Conservation (phyloP, 2,797 vertebrate species). For the Lophius americanus region DNA sequence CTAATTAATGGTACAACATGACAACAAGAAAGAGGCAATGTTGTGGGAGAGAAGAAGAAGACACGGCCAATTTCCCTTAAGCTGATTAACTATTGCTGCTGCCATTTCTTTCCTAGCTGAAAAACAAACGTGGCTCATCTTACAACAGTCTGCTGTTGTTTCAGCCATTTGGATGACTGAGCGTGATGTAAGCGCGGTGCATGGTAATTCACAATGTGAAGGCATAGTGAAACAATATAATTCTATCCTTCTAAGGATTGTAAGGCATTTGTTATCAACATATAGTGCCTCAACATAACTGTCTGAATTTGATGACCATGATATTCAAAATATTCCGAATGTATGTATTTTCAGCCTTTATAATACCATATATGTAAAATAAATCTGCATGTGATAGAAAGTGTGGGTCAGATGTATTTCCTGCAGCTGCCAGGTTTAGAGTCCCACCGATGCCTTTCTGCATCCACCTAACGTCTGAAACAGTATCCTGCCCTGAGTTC, state of each 20-base stretch:
- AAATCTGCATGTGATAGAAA: constrained; percentile 27
- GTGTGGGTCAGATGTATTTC: constrained; percentile 6
- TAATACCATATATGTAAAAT: constrained; percentile 22
- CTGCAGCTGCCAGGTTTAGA: constrained; percentile 48
- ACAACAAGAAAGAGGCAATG: constrained; percentile 70
- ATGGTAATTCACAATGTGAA: constrained; percentile 37
- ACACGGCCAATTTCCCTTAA: constrained; percentile 66
- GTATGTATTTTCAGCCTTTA: constrained; percentile 14
- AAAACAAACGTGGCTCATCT: constrained; percentile 62
- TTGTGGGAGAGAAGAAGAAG: constrained; percentile 46
- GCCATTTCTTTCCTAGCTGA: constrained; percentile 50
- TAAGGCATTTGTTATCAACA: constrained; percentile 9
- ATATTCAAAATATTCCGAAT: constrained; percentile 16
- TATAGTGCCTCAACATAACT: constrained; percentile 17
- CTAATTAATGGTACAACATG: constrained; percentile 78
- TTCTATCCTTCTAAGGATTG: constrained; percentile 23
- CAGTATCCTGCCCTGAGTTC: constrained; percentile 59
- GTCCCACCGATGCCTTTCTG: constrained; percentile 57
- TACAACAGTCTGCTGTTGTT: constrained; percentile 49
- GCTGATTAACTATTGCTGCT: constrained; percentile 62
- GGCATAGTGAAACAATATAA: constrained; percentile 35
- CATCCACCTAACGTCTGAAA: constrained; percentile 70
- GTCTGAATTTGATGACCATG: constrained; percentile 6
- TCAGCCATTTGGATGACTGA: constrained; percentile 50
- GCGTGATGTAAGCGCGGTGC: constrained; percentile 16